These are phyloP conservation scores for Tauraco erythrolophus DNA, from an alignment of 2,113 vertebrate genomes.

Conservation along the genomic window DNA sequence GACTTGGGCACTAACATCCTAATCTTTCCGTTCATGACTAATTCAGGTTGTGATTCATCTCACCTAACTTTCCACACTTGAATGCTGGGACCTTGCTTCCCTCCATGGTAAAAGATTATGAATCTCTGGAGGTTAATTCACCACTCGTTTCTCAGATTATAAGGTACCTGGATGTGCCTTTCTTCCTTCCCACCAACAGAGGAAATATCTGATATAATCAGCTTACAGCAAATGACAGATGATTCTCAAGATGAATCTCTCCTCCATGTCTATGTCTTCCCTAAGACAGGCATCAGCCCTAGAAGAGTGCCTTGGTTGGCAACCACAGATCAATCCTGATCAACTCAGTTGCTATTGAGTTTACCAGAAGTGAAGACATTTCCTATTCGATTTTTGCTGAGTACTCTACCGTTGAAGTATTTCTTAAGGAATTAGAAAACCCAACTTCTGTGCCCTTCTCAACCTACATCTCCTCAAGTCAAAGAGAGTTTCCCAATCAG, in stretches of 20 bases:
- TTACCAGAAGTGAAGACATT: neutral
- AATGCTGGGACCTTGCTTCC: neutral
- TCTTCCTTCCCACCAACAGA: neutral
- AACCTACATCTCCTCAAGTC: neutral
- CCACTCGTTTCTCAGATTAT: too few relatives aligned
- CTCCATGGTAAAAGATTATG: neutral
- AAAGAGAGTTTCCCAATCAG: neutral
- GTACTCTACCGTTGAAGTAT: neutral
- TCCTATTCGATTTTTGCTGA: neutral
- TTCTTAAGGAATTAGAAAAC: neutral
- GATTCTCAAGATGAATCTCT: neutral
- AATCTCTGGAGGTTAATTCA: neutral
- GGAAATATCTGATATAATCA: neutral
- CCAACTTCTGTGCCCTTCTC: neutral
- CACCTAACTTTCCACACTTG: neutral
- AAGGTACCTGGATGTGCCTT: neutral
- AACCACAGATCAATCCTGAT: neutral
- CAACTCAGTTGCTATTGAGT: neutral
- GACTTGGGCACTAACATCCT: neutral
- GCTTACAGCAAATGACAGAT: neutral
- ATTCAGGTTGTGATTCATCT: neutral
- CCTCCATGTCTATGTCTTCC: neutral
- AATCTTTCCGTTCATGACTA: neutral
- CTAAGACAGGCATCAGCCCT: neutral
- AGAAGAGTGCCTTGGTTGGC: neutral